These are phyloP conservation scores for Actenoides lindsayi DNA, from an alignment of 2,113 vertebrate genomes.

Conservation along the genomic window DNA sequence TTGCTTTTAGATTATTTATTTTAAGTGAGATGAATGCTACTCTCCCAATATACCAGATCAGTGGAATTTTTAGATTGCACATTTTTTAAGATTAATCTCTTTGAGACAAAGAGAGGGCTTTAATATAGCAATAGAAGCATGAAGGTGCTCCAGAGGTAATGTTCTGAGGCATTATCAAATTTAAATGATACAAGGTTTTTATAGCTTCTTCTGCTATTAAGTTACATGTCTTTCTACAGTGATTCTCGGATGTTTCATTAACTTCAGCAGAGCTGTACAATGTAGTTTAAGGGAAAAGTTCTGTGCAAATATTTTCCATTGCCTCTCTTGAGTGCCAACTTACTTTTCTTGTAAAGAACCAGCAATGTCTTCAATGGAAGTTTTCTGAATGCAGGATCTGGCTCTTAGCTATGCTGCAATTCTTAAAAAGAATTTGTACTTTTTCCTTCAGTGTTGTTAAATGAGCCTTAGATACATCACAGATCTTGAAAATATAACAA, in stretches of 20 bases:
- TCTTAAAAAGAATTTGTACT: background rate
- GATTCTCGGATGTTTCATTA: constrained; percentile 9
- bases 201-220: constrained; percentile 3
- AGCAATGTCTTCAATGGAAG: background rate
- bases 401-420: background rate
- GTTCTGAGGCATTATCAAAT: background rate
- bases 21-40: background rate
- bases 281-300: background rate
- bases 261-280: background rate
- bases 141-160: background rate
- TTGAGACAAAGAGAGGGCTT: background rate
- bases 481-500: background rate
- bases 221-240: background rate
- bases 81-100: background rate
- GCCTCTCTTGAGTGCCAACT: background rate
- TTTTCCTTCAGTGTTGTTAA: background rate
- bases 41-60: background rate
- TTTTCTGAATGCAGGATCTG: background rate
- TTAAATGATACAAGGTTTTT: constrained; percentile 12
- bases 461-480: background rate
- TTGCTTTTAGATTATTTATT: background rate
- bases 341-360: background rate
- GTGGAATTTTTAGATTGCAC: background rate
- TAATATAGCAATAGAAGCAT: background rate
- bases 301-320: background rate